phyloP scores from a whole-genome alignment of 2,797 vertebrate genomes.

The Sebastes jordani region DNA sequence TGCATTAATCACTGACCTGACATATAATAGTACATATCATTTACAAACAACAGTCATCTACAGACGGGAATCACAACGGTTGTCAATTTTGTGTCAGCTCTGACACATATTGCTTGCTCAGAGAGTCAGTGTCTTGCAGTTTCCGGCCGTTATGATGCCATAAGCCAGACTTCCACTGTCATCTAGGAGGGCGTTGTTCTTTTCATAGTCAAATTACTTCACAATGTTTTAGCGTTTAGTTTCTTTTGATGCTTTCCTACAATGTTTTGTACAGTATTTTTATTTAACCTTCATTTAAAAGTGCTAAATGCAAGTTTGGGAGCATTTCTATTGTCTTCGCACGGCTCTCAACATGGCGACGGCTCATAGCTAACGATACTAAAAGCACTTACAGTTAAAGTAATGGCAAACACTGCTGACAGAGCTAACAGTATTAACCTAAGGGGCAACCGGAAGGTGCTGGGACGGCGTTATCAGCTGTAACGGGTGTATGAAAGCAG shows the following conservation, averaged over 20 bases:
- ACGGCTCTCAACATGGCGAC: background rate
- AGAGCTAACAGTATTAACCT: too few species aligned
- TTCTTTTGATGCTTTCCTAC: background rate
- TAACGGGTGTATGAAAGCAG: too few species aligned
- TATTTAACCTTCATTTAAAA: background rate
- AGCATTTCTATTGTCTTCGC: background rate
- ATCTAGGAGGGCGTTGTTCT: background rate
- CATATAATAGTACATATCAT: constrained; percentile 26
- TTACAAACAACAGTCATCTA: constrained; percentile 24
- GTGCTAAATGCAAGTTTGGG: background rate
- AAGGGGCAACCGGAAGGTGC: too few species aligned
- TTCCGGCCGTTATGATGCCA: background rate
- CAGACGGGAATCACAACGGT: background rate
- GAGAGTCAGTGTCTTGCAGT: background rate
- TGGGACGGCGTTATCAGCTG: too few species aligned
- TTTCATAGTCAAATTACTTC: background rate
- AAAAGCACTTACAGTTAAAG: too few species aligned
- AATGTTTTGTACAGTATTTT: background rate
- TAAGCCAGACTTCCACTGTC: background rate
- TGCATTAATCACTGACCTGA: constrained; percentile 41
- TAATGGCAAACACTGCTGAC: too few species aligned
- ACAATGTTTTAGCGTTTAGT: background rate
- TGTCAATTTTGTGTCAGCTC: constrained; percentile 2
- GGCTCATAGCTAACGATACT: background rate
- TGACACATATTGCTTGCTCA: background rate